phyloP scores from a whole-genome alignment of 2,888 invertebrate species.

The Chrysolina oricalcia region DNA sequence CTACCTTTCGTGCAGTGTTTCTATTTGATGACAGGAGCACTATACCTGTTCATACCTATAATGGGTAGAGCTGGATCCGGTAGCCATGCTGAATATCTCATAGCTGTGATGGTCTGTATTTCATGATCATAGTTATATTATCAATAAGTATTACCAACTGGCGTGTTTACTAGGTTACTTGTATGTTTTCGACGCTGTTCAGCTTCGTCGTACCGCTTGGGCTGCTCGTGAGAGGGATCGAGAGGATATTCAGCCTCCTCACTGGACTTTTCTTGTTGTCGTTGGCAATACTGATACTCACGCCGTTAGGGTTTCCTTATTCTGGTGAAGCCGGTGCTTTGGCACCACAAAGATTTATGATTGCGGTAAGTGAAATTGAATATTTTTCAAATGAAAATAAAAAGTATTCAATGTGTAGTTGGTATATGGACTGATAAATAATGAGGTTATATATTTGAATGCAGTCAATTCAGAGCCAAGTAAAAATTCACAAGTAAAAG shows the following conservation, averaged over 20 bases:
- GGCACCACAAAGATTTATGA: conserved; percentile 84
- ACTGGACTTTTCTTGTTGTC: conserved; percentile 74
- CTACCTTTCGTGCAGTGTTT: conserved; percentile 80
- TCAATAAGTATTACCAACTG: too few species aligned
- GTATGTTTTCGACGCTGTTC: conserved; percentile 67
- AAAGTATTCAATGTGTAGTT: neutral
- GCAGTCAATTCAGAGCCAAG: too few species aligned
- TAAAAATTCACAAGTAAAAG: too few species aligned
- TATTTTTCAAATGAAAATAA: neutral
- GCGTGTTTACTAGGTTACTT: conserved; percentile 69
- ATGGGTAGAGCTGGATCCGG: conserved; percentile 85
- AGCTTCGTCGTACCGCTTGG: conserved; percentile 72
- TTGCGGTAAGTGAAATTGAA: conserved; percentile 75
- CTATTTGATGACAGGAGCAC: conserved; percentile 81
- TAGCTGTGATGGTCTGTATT: conserved; percentile 73
- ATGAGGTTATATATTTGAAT: too few species aligned
- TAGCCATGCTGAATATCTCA: conserved; percentile 81
- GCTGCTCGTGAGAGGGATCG: conserved; percentile 72
- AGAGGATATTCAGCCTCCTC: conserved; percentile 73
- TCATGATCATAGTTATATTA: neutral
- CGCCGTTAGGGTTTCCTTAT: conserved; percentile 85
- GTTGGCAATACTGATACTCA: conserved; percentile 75
- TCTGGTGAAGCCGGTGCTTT: conserved; percentile 77
- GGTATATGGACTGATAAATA: too few species aligned
- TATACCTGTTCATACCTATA: conserved; percentile 85